These are phyloP conservation scores for Urocynchramus pylzowi DNA, from an alignment of 2,113 vertebrate genomes.

Conservation along the genomic window DNA sequence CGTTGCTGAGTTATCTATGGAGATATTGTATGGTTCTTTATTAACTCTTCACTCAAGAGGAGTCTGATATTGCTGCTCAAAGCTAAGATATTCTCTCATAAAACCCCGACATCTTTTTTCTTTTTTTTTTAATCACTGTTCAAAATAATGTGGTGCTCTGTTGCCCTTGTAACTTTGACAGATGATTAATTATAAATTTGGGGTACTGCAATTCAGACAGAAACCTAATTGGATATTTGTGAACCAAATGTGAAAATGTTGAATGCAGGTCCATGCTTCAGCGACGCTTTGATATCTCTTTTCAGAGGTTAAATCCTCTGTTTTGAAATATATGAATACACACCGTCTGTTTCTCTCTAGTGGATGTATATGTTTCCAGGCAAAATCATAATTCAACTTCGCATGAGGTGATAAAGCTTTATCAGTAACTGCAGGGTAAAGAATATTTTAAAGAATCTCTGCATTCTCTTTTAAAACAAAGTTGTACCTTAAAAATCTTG, in stretches of 20 bases:
- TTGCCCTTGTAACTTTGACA: constrained; percentile 53
- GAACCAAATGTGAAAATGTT: constrained; percentile 48
- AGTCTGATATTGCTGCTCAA: not conserved
- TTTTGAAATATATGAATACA: constrained; percentile 17
- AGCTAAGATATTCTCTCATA: not conserved
- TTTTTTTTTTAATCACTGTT: not conserved
- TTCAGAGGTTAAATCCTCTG: constrained; percentile 49
- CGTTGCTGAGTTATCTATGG: not conserved
- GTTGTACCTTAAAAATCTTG: not conserved
- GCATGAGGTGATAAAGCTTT: not conserved
- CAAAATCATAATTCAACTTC: not conserved
- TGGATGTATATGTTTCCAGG: not conserved
- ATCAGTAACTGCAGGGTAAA: not conserved
- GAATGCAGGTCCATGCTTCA: constrained; percentile 16
- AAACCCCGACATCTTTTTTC: not conserved
- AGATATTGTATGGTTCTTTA: not conserved
- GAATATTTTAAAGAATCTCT: not conserved
- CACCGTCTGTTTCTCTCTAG: not conserved
- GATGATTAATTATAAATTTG: constrained; percentile 65
- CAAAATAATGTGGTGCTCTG: constrained; percentile 3
- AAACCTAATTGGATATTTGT: constrained; percentile 67
- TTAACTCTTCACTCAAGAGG: not conserved
- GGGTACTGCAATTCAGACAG: constrained; percentile 30
- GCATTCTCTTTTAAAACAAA: not conserved
- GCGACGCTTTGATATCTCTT: constrained; percentile 55